Conservation (phyloP, 2,888 invertebrate genomes). For the Diabrotica balteata region DNA sequence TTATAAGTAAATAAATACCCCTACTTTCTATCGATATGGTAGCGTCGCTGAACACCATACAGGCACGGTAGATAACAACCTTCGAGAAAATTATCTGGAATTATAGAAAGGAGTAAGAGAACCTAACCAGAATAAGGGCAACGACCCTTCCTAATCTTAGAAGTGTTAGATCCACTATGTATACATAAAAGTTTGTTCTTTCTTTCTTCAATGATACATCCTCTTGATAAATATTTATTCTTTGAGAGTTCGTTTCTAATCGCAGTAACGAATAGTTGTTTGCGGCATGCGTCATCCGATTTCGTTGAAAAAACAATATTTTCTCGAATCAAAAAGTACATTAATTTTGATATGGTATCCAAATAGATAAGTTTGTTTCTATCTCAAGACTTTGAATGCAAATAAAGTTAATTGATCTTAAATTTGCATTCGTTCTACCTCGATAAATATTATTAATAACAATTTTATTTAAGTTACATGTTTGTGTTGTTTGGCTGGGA, state of each 20-base stretch:
- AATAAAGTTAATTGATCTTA: slow-evolving; percentile 9
- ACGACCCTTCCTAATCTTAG: slow-evolving; percentile 53
- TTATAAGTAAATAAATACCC: no score
- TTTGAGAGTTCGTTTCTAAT: not conserved
- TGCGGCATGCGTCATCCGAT: not conserved
- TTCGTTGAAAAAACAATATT: not conserved
- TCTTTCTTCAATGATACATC: slow-evolving; percentile 6
- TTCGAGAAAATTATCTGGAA: slow-evolving; percentile 32
- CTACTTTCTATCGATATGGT: not conserved
- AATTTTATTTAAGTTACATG: no score
- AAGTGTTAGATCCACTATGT: slow-evolving; percentile 47
- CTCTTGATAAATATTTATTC: slow-evolving; percentile 11
- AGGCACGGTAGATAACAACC: slow-evolving; percentile 7
- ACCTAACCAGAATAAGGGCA: slow-evolving; percentile 49
- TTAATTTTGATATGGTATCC: slow-evolving; percentile 8
- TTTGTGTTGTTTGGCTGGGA: no score
- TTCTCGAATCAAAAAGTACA: slow-evolving; percentile 5
- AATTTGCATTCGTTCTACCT: not conserved
- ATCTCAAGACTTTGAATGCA: slow-evolving; percentile 16
- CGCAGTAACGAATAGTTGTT: slow-evolving; percentile 1
- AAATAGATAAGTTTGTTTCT: slow-evolving; percentile 16
- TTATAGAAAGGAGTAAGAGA: slow-evolving; percentile 46
- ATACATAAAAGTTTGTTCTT: slow-evolving; percentile 35
- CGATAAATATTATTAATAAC: no score
- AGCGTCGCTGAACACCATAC: not conserved